Evolutionary conservation across 2,797 vertebrate species (phyloP).

Genomic region (Protosalanx chinensis): DNA sequence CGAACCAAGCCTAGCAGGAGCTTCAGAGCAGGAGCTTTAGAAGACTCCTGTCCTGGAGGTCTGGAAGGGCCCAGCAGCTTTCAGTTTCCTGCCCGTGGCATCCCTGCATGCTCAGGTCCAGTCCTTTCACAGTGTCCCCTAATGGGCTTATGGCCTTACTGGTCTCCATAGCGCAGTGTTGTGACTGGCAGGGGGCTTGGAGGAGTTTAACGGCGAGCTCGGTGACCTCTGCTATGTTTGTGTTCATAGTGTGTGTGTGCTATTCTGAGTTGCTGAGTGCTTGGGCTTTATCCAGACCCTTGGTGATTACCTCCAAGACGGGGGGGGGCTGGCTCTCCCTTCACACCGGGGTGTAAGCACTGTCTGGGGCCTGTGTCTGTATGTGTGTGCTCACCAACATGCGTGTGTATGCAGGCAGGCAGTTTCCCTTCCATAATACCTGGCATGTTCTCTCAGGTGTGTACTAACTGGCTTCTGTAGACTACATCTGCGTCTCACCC

Average conservation of each 20-base stretch:
- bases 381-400: neutral
- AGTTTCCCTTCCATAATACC: too few species aligned
- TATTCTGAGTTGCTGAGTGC: neutral
- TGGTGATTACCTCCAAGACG: conserved; percentile 4
- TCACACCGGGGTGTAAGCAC: neutral
- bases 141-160: conserved; percentile 1
- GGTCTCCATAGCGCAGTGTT: conserved; percentile 1
- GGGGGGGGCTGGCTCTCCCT: neutral
- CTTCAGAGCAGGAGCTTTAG: neutral
- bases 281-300: conserved; percentile 2
- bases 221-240: neutral
- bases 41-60: too few species aligned
- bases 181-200: neutral
- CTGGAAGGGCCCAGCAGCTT: too few species aligned
- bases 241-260: neutral
- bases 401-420: neutral
- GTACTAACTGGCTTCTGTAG: neutral
- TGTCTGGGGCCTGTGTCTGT: neutral
- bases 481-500: neutral
- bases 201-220: neutral
- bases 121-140: neutral
- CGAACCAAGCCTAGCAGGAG: neutral
- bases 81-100: too few species aligned
- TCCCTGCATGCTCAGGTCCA: neutral
- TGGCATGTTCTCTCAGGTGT: neutral